phyloP scores from a whole-genome alignment of 2,888 invertebrate species.

The Crepidodera aurea region DNA sequence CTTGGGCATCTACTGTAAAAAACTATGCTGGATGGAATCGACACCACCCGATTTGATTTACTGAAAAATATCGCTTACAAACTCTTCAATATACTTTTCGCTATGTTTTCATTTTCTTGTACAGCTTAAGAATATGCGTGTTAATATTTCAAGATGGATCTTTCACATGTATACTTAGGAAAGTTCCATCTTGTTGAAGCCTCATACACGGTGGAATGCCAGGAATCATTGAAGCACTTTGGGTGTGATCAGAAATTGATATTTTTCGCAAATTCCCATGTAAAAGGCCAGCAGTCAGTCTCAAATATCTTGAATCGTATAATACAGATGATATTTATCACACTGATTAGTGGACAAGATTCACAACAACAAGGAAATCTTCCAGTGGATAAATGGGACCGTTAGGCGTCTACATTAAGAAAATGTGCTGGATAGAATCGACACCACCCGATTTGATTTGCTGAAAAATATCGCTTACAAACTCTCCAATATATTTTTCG shows the following conservation, averaged over 20 bases:
- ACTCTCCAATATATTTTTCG: too few relatives aligned
- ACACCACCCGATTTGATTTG: too few relatives aligned
- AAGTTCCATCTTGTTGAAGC: conserved; percentile 76
- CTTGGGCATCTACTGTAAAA: too few relatives aligned
- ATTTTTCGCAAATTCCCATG: conserved; percentile 81
- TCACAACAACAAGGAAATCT: too few relatives aligned
- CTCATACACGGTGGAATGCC: conserved; percentile 77
- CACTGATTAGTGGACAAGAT: too few relatives aligned
- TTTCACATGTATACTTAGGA: conserved; percentile 75
- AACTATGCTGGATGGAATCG: too few relatives aligned
- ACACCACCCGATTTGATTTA: conserved; percentile 82
- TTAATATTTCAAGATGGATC: conserved; percentile 84
- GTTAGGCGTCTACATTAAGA: too few relatives aligned
- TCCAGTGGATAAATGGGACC: too few relatives aligned
- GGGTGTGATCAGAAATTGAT: conserved; percentile 76
- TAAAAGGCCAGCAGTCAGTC: conserved; percentile 82
- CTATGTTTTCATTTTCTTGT: conserved; percentile 85
- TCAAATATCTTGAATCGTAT: too few relatives aligned
- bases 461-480: too few relatives aligned
- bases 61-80: conserved; percentile 81
- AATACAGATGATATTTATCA: too few relatives aligned
- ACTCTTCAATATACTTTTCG: conserved; percentile 89
- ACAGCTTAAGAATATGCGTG: conserved; percentile 78
- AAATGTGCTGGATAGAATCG: too few relatives aligned
- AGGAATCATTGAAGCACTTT: conserved; percentile 76